Evolutionary conservation across 2,113 vertebrate species (phyloP).

Genomic region (Cyphomyrus plagiostoma): DNA sequence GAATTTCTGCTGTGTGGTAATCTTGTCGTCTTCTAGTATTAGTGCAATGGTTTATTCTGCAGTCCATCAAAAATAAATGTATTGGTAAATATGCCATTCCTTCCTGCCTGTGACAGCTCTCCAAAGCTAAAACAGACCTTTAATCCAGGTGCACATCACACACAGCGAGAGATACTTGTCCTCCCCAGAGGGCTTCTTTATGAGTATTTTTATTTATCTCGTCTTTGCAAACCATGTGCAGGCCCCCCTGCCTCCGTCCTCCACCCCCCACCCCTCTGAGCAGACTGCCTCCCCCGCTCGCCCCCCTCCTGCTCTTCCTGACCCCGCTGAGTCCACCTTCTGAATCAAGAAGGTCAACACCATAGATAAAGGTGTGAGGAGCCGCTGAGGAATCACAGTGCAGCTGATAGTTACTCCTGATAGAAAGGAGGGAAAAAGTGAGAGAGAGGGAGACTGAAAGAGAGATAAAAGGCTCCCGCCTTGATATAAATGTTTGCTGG

Average conservation of each 20-base stretch:
- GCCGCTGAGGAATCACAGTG: constrained; percentile 48
- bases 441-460: constrained; percentile 31
- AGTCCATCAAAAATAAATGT: neutral
- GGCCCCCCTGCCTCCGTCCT: constrained; percentile 34
- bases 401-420: constrained; percentile 45
- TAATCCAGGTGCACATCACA: neutral
- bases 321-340: constrained; percentile 49
- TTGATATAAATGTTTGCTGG: neutral
- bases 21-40: neutral
- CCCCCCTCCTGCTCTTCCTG: constrained; percentile 54
- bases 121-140: neutral
- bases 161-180: neutral
- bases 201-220: constrained; percentile 49
- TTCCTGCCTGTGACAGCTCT: neutral
- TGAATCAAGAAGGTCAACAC: constrained; percentile 56
- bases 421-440: constrained; percentile 30
- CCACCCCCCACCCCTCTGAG: constrained; percentile 38
- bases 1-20: neutral
- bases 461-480: constrained; percentile 24
- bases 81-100: neutral
- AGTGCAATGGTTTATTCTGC: neutral
- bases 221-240: constrained; percentile 51
- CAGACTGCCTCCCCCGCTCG: constrained; percentile 27
- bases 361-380: constrained; percentile 54
- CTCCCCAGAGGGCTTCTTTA: constrained; percentile 29